Percentiles rank a stretch among this genome's conserved stretches.
phyloP scores from a whole-genome alignment of 2,888 invertebrate genomes.

The Leptodirus hochenwartii region DNA sequence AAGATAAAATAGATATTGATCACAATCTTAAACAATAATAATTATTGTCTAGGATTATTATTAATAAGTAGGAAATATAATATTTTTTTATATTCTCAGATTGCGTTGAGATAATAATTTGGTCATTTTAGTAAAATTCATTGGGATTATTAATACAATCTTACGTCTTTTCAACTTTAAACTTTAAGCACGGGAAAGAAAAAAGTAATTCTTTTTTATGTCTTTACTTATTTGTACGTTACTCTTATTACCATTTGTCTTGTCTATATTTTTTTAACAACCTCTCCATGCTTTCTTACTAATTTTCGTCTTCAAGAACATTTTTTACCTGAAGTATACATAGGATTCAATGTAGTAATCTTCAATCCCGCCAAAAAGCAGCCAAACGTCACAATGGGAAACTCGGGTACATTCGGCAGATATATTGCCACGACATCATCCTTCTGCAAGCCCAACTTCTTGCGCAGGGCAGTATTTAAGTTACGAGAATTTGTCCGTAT shows the following conservation, averaged over 20 bases:
- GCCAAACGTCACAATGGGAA: slow-evolving; percentile 44
- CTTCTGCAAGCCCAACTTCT: slow-evolving; percentile 41
- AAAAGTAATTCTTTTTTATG: too few species aligned
- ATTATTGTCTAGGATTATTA: slow-evolving; percentile 1
- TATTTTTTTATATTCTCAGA: not conserved
- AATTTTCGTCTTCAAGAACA: too few species aligned
- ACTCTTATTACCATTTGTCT: too few species aligned
- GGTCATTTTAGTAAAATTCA: slow-evolving; percentile 1
- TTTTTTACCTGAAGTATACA: slow-evolving; percentile 32
- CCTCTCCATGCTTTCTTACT: too few species aligned
- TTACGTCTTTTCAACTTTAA: too few species aligned
- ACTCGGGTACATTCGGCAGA: slow-evolving; percentile 62
- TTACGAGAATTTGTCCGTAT: slow-evolving; percentile 42
- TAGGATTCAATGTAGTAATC: slow-evolving; percentile 56
- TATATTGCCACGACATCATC: slow-evolving; percentile 53
- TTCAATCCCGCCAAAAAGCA: slow-evolving; percentile 48
- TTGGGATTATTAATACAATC: too few species aligned
- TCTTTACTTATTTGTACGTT: too few species aligned
- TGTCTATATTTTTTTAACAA: too few species aligned
- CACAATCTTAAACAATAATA: too few species aligned
- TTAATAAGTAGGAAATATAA: too few species aligned
- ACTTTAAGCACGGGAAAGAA: too few species aligned
- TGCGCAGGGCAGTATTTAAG: slow-evolving; percentile 33
- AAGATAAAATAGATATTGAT: too few species aligned
- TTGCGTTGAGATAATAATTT: not conserved